Conservation (phyloP, 2,888 invertebrate genomes). For the Meghimatium bilineatum region DNA sequence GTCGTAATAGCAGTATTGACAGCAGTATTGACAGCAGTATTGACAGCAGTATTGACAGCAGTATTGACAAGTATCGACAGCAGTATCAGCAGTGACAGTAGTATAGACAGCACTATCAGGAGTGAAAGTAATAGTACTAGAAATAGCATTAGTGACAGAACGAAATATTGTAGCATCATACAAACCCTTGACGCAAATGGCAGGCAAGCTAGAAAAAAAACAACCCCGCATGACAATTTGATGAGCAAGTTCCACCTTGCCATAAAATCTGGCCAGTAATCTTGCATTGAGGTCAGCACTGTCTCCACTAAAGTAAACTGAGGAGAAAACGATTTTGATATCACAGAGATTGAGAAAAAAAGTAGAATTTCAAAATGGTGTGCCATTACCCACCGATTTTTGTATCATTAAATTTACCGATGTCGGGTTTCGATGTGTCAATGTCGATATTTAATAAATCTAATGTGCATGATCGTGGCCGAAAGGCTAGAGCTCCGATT, state of each 20-base stretch:
- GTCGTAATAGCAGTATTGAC: not conserved
- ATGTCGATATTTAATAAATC: too few relatives aligned
- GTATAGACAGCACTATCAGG: not conserved
- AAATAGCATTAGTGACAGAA: not conserved
- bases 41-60: not conserved
- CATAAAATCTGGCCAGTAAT: constrained; percentile 32
- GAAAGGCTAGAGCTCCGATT: too few relatives aligned
- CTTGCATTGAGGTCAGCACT: constrained; percentile 21
- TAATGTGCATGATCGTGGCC: too few relatives aligned
- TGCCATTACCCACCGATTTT: too few relatives aligned
- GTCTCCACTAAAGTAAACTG: constrained; percentile 42
- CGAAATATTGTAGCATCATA: not conserved
- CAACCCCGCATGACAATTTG: not conserved
- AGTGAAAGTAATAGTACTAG: not conserved
- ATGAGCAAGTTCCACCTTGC: not conserved
- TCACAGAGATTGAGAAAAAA: too few relatives aligned
- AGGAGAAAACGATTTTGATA: not conserved
- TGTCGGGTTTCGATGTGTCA: too few relatives aligned
- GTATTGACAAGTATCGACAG: not conserved
- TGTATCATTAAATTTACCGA: too few relatives aligned
- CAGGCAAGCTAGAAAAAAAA: not conserved
- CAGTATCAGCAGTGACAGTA: not conserved
- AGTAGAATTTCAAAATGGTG: too few relatives aligned
- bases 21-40: not conserved
- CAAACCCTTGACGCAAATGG: constrained; percentile 36